A percentile compares a stretch with the other conserved stretches of the same genome.
These are phyloP conservation scores for Zhuqinia jingwanae DNA, from an alignment of 2,888 invertebrate species.

Conservation along the genomic window DNA sequence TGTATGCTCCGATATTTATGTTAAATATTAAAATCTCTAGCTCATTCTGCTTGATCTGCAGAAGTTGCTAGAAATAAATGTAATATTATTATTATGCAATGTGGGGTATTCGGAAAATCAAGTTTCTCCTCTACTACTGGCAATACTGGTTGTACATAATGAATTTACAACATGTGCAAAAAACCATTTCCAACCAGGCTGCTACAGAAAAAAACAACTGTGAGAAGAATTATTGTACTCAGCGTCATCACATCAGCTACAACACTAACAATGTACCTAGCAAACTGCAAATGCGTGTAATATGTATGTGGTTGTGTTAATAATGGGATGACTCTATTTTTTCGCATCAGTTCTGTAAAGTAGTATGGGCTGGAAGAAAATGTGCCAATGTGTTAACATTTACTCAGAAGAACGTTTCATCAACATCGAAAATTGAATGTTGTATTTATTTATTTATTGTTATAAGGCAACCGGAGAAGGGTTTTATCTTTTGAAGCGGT, in stretches of 20 bases:
- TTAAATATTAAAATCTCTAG: neutral
- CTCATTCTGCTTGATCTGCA: too few species aligned
- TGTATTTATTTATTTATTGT: neutral
- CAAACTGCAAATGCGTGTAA: too few species aligned
- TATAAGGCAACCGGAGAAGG: slow-evolving; percentile 8
- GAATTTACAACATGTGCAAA: slow-evolving; percentile 41
- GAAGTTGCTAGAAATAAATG: slow-evolving; percentile 11
- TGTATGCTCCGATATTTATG: slow-evolving; percentile 30
- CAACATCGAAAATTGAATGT: neutral
- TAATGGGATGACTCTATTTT: too few species aligned
- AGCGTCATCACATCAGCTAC: neutral
- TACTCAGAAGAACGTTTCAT: too few species aligned
- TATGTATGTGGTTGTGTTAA: too few species aligned
- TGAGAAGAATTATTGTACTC: neutral
- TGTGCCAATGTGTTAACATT: slow-evolving; percentile 63
- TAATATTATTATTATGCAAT: too few species aligned
- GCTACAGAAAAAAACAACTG: neutral
- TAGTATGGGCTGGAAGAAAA: slow-evolving; percentile 10
- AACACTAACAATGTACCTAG: too few species aligned
- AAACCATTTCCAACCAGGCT: slow-evolving; percentile 14
- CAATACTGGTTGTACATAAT: slow-evolving; percentile 42
- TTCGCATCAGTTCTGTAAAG: neutral
- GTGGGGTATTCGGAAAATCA: too few species aligned
- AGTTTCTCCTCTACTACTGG: slow-evolving; percentile 44
- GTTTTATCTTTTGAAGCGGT: neutral